A percentile compares a stretch with the other conserved stretches of the same genome.
Evolutionary conservation across 1,140 invertebrate species (phyloP).

Genomic region (Eufriesea mexicana): DNA sequence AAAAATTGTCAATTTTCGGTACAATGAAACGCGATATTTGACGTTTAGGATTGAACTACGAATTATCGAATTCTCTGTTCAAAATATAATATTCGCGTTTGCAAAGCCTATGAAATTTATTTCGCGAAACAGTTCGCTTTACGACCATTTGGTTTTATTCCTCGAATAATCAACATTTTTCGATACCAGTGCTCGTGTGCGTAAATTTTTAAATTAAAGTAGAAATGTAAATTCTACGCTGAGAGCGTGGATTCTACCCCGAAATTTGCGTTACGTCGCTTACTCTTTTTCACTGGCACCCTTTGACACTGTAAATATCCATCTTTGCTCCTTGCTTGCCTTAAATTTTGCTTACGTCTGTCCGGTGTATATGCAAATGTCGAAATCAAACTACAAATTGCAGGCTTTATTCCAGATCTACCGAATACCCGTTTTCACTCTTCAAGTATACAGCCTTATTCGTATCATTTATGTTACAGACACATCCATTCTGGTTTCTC

Average conservation of each 20-base stretch:
- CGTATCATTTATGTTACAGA: no score
- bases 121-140: not conserved
- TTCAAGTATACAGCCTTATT: not conserved
- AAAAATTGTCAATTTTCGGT: not conserved
- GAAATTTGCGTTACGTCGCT: not conserved
- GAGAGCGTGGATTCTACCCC: not conserved
- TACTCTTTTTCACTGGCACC: not conserved
- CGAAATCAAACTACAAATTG: not conserved
- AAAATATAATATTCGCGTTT: not conserved
- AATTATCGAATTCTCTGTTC: not conserved
- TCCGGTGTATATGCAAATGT: no score
- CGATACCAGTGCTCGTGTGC: not conserved
- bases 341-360: not conserved
- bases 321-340: not conserved
- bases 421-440: not conserved
- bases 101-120: not conserved
- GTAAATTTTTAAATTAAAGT: not conserved
- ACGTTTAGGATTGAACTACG: not conserved
- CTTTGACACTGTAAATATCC: not conserved
- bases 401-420: not conserved
- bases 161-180: not conserved
- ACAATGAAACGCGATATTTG: not conserved
- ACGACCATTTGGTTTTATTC: not conserved
- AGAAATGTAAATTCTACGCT: not conserved
- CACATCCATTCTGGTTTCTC: not conserved